A percentile compares a stretch with the other conserved stretches of the same genome.
Evolutionary conservation across 2,113 vertebrate genomes (phyloP).

Genomic region (Cathartes aura): DNA sequence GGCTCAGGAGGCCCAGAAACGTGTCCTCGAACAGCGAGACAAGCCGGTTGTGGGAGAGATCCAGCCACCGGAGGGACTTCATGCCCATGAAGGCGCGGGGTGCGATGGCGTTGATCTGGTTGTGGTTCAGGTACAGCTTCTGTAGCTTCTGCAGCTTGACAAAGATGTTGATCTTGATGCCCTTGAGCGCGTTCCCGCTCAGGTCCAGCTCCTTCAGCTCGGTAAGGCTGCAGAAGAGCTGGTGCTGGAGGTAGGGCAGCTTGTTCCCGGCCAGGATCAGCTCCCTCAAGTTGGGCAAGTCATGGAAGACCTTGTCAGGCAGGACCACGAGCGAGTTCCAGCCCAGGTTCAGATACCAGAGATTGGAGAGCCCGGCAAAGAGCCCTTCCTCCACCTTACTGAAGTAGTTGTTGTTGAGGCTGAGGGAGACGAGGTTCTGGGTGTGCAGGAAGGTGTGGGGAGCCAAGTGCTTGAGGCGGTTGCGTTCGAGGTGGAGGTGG

Average conservation of each 20-base stretch:
- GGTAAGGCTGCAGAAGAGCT: conserved; percentile 86
- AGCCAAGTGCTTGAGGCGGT: conserved; percentile 80
- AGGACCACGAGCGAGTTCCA: conserved; percentile 92
- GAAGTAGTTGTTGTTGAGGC: conserved; percentile 90
- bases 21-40: conserved; percentile 86
- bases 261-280: conserved; percentile 91
- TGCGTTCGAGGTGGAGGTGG: conserved; percentile 90
- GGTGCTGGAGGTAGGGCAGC: conserved; percentile 91
- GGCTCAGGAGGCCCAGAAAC: conserved; percentile 86
- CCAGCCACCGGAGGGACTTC: conserved; percentile 93
- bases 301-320: conserved; percentile 86
- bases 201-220: conserved; percentile 94
- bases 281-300: conserved; percentile 86
- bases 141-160: conserved; percentile 88
- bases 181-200: conserved; percentile 86
- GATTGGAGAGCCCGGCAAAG: conserved; percentile 86
- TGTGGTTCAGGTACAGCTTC: conserved; percentile 92
- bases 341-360: conserved; percentile 94
- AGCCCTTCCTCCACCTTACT: conserved; percentile 86
- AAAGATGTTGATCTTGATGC: conserved; percentile 90
- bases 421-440: conserved; percentile 86
- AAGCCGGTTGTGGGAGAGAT: conserved; percentile 91
- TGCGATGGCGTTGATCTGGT: conserved; percentile 86
- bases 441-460: conserved; percentile 85
- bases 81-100: conserved; percentile 90